These are phyloP conservation scores for Lycaena phlaeas DNA, from an alignment of 2,888 invertebrate species.

Conservation along the genomic window DNA sequence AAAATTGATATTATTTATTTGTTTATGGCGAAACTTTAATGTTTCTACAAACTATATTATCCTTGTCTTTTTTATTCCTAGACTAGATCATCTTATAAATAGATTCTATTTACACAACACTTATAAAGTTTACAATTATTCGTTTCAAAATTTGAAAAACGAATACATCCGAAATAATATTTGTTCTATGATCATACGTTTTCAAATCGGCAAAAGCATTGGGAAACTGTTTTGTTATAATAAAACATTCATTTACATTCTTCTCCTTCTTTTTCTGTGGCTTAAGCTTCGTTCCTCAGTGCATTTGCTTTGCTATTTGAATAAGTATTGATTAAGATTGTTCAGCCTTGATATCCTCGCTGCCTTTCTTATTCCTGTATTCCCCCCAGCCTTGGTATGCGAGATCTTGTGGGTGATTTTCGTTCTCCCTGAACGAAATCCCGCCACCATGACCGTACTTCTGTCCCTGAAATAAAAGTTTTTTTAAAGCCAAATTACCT, in stretches of 20 bases:
- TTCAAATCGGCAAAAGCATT: neutral
- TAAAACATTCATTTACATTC: too few species aligned
- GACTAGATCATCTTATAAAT: constrained; percentile 6
- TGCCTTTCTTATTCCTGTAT: constrained; percentile 71
- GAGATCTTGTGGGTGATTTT: constrained; percentile 72
- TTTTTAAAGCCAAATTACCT: too few species aligned
- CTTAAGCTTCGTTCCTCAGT: neutral
- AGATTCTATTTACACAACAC: constrained; percentile 24
- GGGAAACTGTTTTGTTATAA: neutral
- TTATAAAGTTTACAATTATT: constrained; percentile 26
- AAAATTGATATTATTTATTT: neutral
- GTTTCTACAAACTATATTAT: neutral
- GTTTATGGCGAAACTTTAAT: neutral
- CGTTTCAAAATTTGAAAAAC: neutral
- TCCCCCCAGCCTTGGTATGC: constrained; percentile 82
- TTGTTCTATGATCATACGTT: neutral
- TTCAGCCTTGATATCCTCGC: constrained; percentile 61
- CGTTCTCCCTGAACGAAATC: constrained; percentile 77
- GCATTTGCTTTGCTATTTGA: too few species aligned
- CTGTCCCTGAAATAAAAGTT: constrained; percentile 32
- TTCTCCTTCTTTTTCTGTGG: too few species aligned
- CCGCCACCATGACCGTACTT: constrained; percentile 65
- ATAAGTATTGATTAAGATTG: constrained; percentile 31
- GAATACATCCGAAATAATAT: neutral
- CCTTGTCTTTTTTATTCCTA: neutral